Evolutionary conservation across 1,140 invertebrate genomes (phyloP).

Genomic region (Oscheius sp.): DNA sequence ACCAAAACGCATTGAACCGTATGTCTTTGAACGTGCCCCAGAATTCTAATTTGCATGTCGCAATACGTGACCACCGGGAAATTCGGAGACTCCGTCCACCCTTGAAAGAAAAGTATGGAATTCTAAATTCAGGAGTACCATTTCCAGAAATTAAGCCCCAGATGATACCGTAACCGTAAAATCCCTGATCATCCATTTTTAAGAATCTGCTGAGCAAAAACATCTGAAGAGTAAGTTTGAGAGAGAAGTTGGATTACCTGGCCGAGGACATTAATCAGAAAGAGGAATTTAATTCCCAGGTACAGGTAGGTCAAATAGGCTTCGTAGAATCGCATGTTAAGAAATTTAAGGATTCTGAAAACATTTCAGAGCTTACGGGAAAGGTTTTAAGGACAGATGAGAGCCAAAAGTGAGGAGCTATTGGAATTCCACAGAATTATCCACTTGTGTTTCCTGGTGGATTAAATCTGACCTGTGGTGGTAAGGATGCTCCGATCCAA

Average conservation of each 20-base stretch:
- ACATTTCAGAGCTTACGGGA: background rate
- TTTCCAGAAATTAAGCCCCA: constrained; percentile 51
- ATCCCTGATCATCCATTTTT: constrained; percentile 63
- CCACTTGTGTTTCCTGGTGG: too few species aligned
- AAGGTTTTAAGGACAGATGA: background rate
- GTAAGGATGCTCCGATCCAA: constrained; percentile 48
- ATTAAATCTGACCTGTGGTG: constrained; percentile 43
- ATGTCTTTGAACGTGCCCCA: constrained; percentile 63
- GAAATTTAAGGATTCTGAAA: constrained; percentile 45
- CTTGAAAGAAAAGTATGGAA: constrained; percentile 34
- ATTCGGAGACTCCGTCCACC: constrained; percentile 61
- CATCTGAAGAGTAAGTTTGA: constrained; percentile 51
- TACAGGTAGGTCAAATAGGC: constrained; percentile 59
- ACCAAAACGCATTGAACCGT: constrained; percentile 63
- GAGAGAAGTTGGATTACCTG: constrained; percentile 40
- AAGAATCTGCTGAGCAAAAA: constrained; percentile 66
- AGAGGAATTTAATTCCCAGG: constrained; percentile 54
- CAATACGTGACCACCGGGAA: constrained; percentile 63
- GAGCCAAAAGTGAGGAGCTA: background rate
- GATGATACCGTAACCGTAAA: constrained; percentile 58
- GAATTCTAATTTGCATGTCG: constrained; percentile 65
- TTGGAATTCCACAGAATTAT: background rate
- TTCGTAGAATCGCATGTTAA: constrained; percentile 59
- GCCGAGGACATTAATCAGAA: constrained; percentile 52
- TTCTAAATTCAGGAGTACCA: constrained; percentile 38